A percentile compares a stretch with the other conserved stretches of the same genome.
Conservation (phyloP, 2,888 invertebrate genomes). For the Scaptomyza parva region DNA sequence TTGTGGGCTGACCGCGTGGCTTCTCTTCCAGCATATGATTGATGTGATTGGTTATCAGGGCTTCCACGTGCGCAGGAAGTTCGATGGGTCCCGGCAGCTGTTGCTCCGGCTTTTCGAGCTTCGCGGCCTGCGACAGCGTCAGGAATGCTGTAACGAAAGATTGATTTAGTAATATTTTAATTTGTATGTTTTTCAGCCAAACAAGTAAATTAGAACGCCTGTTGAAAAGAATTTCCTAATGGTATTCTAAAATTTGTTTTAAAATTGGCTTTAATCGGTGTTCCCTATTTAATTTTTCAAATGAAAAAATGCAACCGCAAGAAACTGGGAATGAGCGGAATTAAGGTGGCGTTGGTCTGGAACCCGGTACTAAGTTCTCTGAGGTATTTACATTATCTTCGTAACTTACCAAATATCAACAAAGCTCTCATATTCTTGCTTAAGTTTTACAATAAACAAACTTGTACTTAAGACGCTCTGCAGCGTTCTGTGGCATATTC, state of each 20-base stretch:
- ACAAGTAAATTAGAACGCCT: too few relatives aligned
- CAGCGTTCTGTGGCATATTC: constrained; percentile 51
- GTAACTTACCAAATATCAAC: constrained; percentile 54
- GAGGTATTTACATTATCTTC: background rate
- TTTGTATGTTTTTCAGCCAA: background rate
- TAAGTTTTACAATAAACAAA: background rate
- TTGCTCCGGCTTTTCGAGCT: constrained; percentile 51
- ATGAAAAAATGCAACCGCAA: too few relatives aligned
- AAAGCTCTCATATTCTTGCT: constrained; percentile 41
- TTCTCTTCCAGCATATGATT: constrained; percentile 63
- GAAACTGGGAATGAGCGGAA: too few relatives aligned
- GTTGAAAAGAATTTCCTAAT: too few relatives aligned
- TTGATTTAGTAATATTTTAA: background rate
- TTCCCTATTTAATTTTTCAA: too few relatives aligned
- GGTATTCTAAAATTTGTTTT: too few relatives aligned
- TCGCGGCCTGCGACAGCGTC: constrained; percentile 40
- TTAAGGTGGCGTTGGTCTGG: too few relatives aligned
- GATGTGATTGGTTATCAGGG: constrained; percentile 68
- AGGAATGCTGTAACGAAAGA: constrained; percentile 34
- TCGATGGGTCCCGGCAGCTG: constrained; percentile 46
- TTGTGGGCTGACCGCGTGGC: constrained; percentile 30
- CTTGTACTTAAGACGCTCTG: constrained; percentile 19
- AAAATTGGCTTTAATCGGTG: too few relatives aligned
- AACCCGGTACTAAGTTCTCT: too few relatives aligned
- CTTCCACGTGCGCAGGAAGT: constrained; percentile 56